Base-by-base conservation (phyloP, 2,888 invertebrate genomes). In the Reticulitermes lucifugus region DNA sequence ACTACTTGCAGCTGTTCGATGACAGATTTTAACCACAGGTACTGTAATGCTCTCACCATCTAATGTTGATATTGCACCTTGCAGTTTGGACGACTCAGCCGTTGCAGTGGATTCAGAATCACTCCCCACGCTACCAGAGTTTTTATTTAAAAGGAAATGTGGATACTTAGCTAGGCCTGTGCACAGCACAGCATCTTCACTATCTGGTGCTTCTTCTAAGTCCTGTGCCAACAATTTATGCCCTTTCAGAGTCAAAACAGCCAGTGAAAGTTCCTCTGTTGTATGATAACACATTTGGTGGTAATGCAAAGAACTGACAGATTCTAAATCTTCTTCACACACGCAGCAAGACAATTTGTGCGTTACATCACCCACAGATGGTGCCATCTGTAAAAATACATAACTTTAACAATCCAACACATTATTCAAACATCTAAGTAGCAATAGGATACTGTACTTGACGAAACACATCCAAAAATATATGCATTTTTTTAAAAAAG, bases 201-300 rank as follows among this genome's bases (percentile, higher is more conserved):
- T 46, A n/a, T 41, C 77, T 3, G 41, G 41, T 77, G 77, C 9
- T 35, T 77, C 41, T 41, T 77, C 35, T n/a, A 41, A n/a, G 22
- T 46, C 25, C n/a, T 12, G n/a, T 10, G 12, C 65, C 10, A 65
- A 25, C 51, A 29, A 84, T 10, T 84, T 85, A 70, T 83, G 46
- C 7, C 85, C 85, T 71, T 71, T 71, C n/a, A 85, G 25, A 5
- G 73, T 41, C 21, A 86, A 60, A 5, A 87, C 46, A 25, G 87
- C 87, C 21, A 87, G 81, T n/a, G 87, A 87, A 25, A 87, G 51
- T 65, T 87, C 87, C 22, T 86, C 86, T 35, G 85, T 73, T 21
- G 86, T 86, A 75, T 87, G 87, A n/a, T 71, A 85, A 29, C 80
- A 81, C 84, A 87, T 86, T 51, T 87, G 87, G 70, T 87, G 87